Evolutionary conservation across 2,888 invertebrate genomes (phyloP).

Genomic region (Acrobasis suavella): DNA sequence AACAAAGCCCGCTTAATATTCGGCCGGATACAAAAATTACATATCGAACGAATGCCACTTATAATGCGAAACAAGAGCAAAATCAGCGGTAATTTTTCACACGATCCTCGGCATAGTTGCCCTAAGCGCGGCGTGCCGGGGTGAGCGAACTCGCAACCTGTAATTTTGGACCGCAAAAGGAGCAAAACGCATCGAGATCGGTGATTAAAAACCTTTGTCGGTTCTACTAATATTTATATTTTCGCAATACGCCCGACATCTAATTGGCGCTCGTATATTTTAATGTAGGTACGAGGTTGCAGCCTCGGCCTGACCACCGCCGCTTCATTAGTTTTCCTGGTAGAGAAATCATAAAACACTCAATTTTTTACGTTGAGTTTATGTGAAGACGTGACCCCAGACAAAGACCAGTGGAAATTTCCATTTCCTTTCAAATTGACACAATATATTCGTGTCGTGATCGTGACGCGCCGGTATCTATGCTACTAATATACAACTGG

Average conservation of each 20-base stretch:
- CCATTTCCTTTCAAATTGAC: slow-evolving; percentile 47
- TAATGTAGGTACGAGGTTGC: slow-evolving; percentile 61
- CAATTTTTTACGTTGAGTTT: slow-evolving; percentile 66
- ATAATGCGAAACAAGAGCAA: slow-evolving; percentile 75
- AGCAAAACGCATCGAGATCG: slow-evolving; percentile 76
- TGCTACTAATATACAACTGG: slow-evolving; percentile 36
- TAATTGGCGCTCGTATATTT: slow-evolving; percentile 75
- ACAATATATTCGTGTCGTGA: slow-evolving; percentile 27
- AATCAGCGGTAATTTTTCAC: slow-evolving; percentile 77
- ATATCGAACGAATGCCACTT: slow-evolving; percentile 76
- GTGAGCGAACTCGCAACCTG: slow-evolving; percentile 80
- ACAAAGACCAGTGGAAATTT: slow-evolving; percentile 57
- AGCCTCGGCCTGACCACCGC: slow-evolving; percentile 67
- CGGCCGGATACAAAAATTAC: slow-evolving; percentile 71
- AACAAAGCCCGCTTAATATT: slow-evolving; percentile 45
- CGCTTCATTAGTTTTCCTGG: slow-evolving; percentile 78
- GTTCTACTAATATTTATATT: slow-evolving; percentile 83
- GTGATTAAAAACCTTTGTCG: slow-evolving; percentile 83
- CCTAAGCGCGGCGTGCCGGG: slow-evolving; percentile 75
- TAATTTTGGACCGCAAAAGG: slow-evolving; percentile 82
- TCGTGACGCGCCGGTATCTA: slow-evolving; percentile 26
- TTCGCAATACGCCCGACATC: slow-evolving; percentile 79
- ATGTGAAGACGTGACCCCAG: slow-evolving; percentile 67
- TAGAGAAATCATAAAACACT: slow-evolving; percentile 72
- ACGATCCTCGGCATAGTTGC: slow-evolving; percentile 79